Percentiles rank a stretch among this genome's conserved stretches.
These are phyloP conservation scores for zebrafish (Danio rerio) DNA, from an alignment of 2,113 vertebrate genomes.

Conservation along the genomic window DNA sequence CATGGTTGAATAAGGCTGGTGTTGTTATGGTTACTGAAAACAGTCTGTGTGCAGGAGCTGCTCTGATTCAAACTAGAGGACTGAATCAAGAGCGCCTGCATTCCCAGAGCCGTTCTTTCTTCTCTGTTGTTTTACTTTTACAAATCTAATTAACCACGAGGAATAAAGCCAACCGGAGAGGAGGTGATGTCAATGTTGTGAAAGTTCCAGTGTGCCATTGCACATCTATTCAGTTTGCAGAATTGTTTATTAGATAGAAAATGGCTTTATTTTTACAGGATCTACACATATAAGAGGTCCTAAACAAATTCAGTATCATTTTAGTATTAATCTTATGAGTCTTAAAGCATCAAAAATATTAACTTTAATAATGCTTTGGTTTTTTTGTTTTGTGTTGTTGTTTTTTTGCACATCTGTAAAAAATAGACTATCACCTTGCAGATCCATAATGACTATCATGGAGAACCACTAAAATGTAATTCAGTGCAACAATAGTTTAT, in stretches of 20 bases:
- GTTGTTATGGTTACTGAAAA: conserved; percentile 66
- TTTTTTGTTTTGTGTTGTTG: not conserved
- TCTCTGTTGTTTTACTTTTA: not conserved
- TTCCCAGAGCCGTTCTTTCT: conserved; percentile 45
- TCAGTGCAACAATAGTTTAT: too few species aligned
- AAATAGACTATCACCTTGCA: too few species aligned
- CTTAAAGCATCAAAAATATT: not conserved
- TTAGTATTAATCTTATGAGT: not conserved
- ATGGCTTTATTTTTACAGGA: too few species aligned
- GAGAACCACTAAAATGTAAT: too few species aligned
- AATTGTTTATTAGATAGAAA: not conserved
- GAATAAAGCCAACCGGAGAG: not conserved
- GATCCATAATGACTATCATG: too few species aligned
- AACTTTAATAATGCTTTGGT: not conserved
- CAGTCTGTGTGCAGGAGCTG: conserved; percentile 60
- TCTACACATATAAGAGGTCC: too few species aligned
- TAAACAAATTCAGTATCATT: not conserved
- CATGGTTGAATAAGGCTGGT: conserved; percentile 14
- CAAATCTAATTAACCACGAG: not conserved
- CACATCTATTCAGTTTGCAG: not conserved
- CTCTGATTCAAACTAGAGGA: conserved; percentile 40
- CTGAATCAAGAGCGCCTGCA: conserved; percentile 40
- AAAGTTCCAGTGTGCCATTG: not conserved
- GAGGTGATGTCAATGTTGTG: conserved; percentile 19
- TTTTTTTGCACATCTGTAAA: too few species aligned